These are phyloP conservation scores for Engystomops pustulosus DNA, from an alignment of 2,113 vertebrate species.

Conservation along the genomic window DNA sequence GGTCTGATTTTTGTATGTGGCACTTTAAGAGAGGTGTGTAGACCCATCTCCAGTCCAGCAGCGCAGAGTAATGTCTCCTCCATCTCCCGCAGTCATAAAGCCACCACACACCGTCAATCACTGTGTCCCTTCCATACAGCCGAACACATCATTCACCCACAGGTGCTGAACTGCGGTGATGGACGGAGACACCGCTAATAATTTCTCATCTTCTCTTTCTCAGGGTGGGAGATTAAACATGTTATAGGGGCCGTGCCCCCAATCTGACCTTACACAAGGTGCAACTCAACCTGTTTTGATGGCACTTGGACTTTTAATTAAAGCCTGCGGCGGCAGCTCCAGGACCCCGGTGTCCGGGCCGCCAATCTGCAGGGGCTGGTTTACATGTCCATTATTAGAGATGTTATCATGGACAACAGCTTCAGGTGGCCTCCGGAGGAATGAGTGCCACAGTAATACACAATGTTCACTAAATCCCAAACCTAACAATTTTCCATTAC, in stretches of 20 bases:
- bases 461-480: neutral
- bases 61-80: too few species aligned
- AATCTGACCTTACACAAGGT: constrained; percentile 5
- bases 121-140: neutral
- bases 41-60: too few species aligned
- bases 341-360: neutral
- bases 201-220: constrained; percentile 3
- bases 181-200: neutral
- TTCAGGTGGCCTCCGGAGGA: neutral
- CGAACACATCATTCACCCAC: neutral
- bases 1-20: too few species aligned
- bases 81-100: neutral
- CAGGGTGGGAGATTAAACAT: constrained; percentile 5
- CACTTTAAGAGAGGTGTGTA: too few species aligned
- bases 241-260: neutral
- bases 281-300: neutral
- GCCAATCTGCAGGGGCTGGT: neutral
- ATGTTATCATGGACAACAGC: neutral
- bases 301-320: neutral
- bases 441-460: neutral
- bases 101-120: neutral
- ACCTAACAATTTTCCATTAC: neutral
- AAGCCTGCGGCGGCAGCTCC: neutral
- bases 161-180: neutral
- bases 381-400: neutral